Percentiles rank a stretch among this genome's conserved stretches.
Conservation (phyloP, 1,140 invertebrate species). For the Meloidogyne hapla region DNA sequence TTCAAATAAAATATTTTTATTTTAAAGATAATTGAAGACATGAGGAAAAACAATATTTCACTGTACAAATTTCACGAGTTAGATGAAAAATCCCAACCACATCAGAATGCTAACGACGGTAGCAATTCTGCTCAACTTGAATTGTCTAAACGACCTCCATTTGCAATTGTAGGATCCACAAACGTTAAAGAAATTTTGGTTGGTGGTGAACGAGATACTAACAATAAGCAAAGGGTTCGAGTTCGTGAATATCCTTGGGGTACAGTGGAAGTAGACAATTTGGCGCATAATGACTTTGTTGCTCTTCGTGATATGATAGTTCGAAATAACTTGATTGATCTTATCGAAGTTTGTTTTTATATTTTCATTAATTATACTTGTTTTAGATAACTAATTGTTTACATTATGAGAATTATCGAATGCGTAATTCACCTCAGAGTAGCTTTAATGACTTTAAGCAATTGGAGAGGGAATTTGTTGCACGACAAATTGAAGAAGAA, state of each 20-base stretch:
- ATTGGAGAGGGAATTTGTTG: conserved; percentile 50
- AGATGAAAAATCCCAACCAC: conserved; percentile 66
- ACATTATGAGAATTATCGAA: conserved; percentile 92
- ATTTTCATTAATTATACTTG: too few species aligned
- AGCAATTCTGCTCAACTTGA: too few species aligned
- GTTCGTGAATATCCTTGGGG: conserved; percentile 92
- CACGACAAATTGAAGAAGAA: conserved; percentile 41
- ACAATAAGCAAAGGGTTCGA: conserved; percentile 72
- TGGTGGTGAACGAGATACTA: conserved; percentile 68
- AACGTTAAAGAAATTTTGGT: conserved; percentile 70
- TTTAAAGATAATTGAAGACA: conserved; percentile 87
- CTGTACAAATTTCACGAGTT: conserved; percentile 95
- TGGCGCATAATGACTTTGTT: conserved; percentile 97
- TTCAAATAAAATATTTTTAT: conserved; percentile 20
- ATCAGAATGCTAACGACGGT: background rate
- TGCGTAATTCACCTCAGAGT: conserved; percentile 77
- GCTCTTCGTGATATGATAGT: conserved; percentile 95
- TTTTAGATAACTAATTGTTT: conserved; percentile 70
- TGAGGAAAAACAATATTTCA: conserved; percentile 94
- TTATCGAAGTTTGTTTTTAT: conserved; percentile 74
- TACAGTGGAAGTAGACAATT: conserved; percentile 93
- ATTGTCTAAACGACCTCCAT: conserved; percentile 73
- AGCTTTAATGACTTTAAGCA: conserved; percentile 46
- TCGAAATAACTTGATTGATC: conserved; percentile 82
- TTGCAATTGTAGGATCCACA: conserved; percentile 86